Conservation (phyloP, 2,113 vertebrate genomes). For the Ariopsis seemanni region DNA sequence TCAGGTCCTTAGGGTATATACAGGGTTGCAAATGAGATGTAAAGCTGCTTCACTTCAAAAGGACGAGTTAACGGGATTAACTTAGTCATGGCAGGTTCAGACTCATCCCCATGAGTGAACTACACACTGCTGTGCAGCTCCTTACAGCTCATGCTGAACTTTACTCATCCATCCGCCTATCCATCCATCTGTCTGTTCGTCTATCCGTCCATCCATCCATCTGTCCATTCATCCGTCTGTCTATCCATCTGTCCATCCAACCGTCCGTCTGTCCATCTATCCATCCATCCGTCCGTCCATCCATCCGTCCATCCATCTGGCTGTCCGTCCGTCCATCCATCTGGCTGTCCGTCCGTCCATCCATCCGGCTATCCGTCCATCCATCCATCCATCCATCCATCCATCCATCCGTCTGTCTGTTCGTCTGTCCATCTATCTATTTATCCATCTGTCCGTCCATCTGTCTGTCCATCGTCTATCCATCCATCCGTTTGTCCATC, state of each 20-base stretch:
- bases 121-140: background rate
- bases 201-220: background rate
- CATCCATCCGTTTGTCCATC: too few relatives aligned
- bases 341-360: too few relatives aligned
- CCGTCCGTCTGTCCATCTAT: too few relatives aligned
- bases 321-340: too few relatives aligned
- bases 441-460: too few relatives aligned
- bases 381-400: too few relatives aligned
- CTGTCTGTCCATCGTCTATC: too few relatives aligned
- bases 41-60: background rate
- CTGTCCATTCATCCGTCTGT: background rate
- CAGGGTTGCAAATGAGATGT: background rate
- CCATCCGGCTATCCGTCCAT: too few relatives aligned
- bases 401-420: background rate
- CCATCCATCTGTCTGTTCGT: background rate
- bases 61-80: constrained; percentile 36
- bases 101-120: background rate
- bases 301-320: too few relatives aligned
- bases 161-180: background rate
- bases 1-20: constrained; percentile 6
- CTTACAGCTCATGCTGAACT: background rate
- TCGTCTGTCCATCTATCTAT: background rate
- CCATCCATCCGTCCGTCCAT: too few relatives aligned
- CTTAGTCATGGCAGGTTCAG: constrained; percentile 6
- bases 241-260: too few relatives aligned